A percentile compares a stretch with the other conserved stretches of the same genome.
Conservation (phyloP, 2,797 vertebrate species). For the Pseudochromis fuscus region DNA sequence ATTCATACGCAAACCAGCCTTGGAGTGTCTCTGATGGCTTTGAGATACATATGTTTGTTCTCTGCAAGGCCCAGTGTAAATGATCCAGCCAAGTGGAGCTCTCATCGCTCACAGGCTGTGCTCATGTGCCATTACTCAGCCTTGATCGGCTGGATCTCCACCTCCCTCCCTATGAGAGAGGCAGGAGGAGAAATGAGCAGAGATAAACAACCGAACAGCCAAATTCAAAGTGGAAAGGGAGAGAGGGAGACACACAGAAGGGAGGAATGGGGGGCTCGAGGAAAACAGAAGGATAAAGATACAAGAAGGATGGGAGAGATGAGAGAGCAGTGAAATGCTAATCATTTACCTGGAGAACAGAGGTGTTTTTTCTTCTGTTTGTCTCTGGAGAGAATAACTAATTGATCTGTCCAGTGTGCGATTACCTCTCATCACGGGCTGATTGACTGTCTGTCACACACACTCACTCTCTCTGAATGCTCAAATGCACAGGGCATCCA, state of each 20-base stretch:
- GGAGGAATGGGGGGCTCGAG: slow-evolving; percentile 17
- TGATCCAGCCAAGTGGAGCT: slow-evolving; percentile 61
- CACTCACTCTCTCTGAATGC: slow-evolving; percentile 70
- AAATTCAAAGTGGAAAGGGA: slow-evolving; percentile 60
- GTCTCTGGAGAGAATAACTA: slow-evolving; percentile 77
- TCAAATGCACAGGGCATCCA: slow-evolving; percentile 74
- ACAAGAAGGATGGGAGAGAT: slow-evolving; percentile 60
- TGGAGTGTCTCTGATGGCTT: slow-evolving; percentile 58
- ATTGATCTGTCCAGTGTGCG: slow-evolving; percentile 82
- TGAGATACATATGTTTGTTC: slow-evolving; percentile 71
- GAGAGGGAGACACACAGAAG: slow-evolving; percentile 33
- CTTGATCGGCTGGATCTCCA: slow-evolving; percentile 71
- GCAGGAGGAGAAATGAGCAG: slow-evolving; percentile 64
- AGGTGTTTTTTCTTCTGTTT: slow-evolving; percentile 64
- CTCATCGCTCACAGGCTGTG: slow-evolving; percentile 64
- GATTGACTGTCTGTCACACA: slow-evolving; percentile 84
- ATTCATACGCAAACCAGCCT: slow-evolving; percentile 33
- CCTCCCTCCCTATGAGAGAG: slow-evolving; percentile 64
- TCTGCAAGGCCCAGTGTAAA: slow-evolving; percentile 61
- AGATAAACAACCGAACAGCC: slow-evolving; percentile 75
- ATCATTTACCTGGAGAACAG: slow-evolving; percentile 63
- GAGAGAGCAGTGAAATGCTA: slow-evolving; percentile 57
- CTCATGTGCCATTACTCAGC: slow-evolving; percentile 77
- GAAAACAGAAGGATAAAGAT: slow-evolving; percentile 50
- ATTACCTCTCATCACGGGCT: slow-evolving; percentile 82